These are phyloP conservation scores for Ancistrus triradiatus DNA, from an alignment of 2,113 vertebrate genomes.

Conservation along the genomic window DNA sequence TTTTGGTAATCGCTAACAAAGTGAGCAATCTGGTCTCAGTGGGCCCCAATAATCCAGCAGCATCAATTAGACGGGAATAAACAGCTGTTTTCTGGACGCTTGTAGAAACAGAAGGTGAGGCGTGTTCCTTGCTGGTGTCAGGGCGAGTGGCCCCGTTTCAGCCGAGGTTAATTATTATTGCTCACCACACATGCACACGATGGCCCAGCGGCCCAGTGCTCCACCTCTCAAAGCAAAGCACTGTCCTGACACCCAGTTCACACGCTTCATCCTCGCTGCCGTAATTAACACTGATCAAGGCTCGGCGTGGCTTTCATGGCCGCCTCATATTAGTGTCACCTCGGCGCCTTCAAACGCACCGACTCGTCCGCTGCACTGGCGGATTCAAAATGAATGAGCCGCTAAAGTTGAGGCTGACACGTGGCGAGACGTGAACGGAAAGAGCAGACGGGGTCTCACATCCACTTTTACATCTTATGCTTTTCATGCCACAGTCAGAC, in stretches of 20 bases:
- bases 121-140: not conserved
- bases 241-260: conserved; percentile 38
- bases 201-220: conserved; percentile 14
- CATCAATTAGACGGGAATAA: not conserved
- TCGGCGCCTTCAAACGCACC: conserved; percentile 33
- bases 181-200: conserved; percentile 32
- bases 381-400: conserved; percentile 33
- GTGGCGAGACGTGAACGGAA: not conserved
- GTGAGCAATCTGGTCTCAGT: not conserved
- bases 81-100: not conserved
- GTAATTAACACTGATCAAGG: conserved; percentile 47
- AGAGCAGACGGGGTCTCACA: conserved; percentile 21
- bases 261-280: conserved; percentile 30
- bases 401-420: conserved; percentile 27
- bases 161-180: conserved; percentile 38
- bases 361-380: not conserved
- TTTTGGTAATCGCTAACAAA: too few relatives aligned
- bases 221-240: conserved; percentile 12
- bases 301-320: conserved; percentile 41
- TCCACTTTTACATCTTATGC: conserved; percentile 27
- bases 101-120: not conserved
- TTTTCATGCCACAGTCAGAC: conserved; percentile 8
- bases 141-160: not conserved
- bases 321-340: conserved; percentile 44
- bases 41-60: not conserved